Percentiles rank a stretch among this genome's conserved stretches.
Evolutionary conservation across 2,113 vertebrate genomes (phyloP).

Genomic region (Sylvia atricapilla): DNA sequence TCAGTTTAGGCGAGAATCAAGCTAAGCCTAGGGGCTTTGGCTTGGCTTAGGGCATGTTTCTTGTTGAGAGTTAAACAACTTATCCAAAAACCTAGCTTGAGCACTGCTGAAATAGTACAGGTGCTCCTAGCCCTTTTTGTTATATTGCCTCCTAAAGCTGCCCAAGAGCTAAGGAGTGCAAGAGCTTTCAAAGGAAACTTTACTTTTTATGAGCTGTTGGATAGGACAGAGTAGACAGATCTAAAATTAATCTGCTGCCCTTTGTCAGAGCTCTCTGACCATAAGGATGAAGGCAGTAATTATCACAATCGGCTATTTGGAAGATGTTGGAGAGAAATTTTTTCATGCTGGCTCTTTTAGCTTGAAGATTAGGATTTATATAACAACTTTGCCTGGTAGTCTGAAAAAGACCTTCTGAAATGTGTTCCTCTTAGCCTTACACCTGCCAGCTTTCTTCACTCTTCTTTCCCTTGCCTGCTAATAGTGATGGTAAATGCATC

Average conservation of each 20-base stretch:
- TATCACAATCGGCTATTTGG: background rate
- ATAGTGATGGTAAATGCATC: constrained; percentile 15
- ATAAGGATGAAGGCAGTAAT: background rate
- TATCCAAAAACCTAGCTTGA: background rate
- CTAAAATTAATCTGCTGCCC: constrained; percentile 20
- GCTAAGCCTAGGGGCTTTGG: background rate
- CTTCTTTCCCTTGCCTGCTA: background rate
- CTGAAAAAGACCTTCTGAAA: constrained; percentile 42
- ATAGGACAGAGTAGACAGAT: background rate
- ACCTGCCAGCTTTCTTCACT: constrained; percentile 47
- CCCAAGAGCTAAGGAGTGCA: background rate
- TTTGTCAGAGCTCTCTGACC: background rate
- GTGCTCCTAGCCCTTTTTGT: background rate
- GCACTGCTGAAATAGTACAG: background rate
- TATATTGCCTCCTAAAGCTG: constrained; percentile 1
- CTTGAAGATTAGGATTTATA: background rate
- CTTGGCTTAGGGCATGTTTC: background rate
- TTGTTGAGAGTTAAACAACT: background rate
- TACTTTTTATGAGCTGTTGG: constrained; percentile 30
- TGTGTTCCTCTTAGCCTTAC: constrained; percentile 32
- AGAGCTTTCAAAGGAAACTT: constrained; percentile 13
- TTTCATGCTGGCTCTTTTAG: background rate
- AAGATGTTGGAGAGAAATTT: background rate
- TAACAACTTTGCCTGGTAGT: background rate
- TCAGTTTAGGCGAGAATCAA: background rate